These are phyloP conservation scores for Priocnemis perturbator DNA, from an alignment of 2,888 invertebrate genomes.

Conservation along the genomic window DNA sequence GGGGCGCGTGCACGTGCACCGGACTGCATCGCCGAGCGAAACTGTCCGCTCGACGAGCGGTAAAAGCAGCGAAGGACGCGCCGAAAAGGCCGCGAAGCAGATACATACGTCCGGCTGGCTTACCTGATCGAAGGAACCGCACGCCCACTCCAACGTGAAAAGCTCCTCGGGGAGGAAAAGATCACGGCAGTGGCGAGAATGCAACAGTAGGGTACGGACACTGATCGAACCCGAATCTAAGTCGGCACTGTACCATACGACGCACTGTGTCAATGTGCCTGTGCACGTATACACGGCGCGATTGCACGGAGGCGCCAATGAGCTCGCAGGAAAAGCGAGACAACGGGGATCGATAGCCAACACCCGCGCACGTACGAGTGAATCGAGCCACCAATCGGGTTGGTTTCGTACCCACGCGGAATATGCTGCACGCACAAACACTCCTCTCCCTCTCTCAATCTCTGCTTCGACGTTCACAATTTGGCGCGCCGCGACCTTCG, in stretches of 20 bases:
- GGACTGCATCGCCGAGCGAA: constrained; percentile 7
- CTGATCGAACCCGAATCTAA: constrained; percentile 29
- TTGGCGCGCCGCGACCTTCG: constrained; percentile 30
- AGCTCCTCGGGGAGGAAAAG: too few species aligned
- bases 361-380: constrained; percentile 48
- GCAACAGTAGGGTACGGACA: constrained; percentile 44
- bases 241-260: constrained; percentile 46
- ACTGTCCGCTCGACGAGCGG: too few species aligned
- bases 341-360: constrained; percentile 58
- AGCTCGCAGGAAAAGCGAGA: constrained; percentile 44
- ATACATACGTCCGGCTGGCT: background rate
- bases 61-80: too few species aligned
- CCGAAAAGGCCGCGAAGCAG: background rate
- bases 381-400: constrained; percentile 32
- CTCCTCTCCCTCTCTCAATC: background rate
- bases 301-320: constrained; percentile 42
- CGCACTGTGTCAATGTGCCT: constrained; percentile 14
- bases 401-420: constrained; percentile 14
- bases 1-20: constrained; percentile 53
- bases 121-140: too few species aligned
- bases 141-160: too few species aligned
- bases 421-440: constrained; percentile 17
- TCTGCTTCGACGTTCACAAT: too few species aligned
- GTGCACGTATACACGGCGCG: background rate
- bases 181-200: background rate